phyloP scores from a whole-genome alignment of 2,113 vertebrate genomes.

The Jacana jacana region DNA sequence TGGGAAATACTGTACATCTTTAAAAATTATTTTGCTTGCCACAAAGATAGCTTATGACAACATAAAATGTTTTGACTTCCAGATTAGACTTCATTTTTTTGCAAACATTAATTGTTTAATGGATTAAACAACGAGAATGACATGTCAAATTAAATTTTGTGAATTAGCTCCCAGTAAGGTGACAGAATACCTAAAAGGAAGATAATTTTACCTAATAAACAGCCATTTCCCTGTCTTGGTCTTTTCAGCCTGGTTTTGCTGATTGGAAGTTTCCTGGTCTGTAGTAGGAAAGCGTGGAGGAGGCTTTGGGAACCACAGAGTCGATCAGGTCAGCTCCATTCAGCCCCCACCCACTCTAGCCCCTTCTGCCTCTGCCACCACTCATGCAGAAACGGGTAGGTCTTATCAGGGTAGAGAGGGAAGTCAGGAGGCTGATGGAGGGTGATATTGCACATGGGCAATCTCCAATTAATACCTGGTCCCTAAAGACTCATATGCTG shows the following conservation, averaged over 20 bases:
- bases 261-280: neutral
- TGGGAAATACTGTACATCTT: neutral
- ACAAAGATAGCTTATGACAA: neutral
- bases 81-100: neutral
- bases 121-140: neutral
- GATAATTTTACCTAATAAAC: neutral
- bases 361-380: neutral
- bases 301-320: neutral
- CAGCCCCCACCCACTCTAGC: neutral
- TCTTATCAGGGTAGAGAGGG: neutral
- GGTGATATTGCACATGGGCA: neutral
- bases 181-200: neutral
- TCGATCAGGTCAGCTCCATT: neutral
- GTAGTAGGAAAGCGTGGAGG: rapidly evolving
- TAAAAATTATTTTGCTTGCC: neutral
- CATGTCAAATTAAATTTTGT: neutral
- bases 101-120: neutral
- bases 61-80: neutral
- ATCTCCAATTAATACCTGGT: neutral
- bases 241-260: neutral
- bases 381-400: neutral
- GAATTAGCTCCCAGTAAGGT: neutral
- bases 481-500: neutral
- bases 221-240: neutral
- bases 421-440: neutral